A percentile compares a stretch with the other conserved stretches of the same genome.
Evolutionary conservation across 2,113 vertebrate species (phyloP).

Genomic region (Paratilapia polleni): DNA sequence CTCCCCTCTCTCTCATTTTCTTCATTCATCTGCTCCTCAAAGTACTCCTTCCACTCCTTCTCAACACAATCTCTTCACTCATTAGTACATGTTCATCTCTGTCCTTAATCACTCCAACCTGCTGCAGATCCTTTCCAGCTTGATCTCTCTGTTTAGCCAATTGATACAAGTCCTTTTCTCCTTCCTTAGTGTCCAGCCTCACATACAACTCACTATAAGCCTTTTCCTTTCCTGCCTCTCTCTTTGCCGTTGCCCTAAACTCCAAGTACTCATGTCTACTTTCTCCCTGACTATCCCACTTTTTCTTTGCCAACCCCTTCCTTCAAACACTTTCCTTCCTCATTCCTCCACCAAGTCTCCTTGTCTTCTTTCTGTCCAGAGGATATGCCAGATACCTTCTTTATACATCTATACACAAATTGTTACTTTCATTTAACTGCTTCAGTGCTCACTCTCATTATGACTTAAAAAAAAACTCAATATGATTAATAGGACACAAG

Average conservation of each 20-base stretch:
- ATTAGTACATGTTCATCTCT: neutral
- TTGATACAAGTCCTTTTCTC: neutral
- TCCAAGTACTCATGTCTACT: neutral
- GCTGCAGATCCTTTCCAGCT: neutral
- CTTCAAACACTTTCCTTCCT: neutral
- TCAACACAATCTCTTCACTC: too few species aligned
- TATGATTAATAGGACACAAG: too few species aligned
- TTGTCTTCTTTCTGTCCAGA: neutral
- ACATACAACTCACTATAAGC: neutral
- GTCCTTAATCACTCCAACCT: neutral
- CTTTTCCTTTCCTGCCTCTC: neutral
- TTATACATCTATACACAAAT: neutral
- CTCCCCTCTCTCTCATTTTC: neutral
- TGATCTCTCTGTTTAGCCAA: neutral
- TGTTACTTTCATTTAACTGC: neutral
- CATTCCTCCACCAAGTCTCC: neutral
- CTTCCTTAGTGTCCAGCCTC: neutral
- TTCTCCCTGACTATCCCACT: neutral
- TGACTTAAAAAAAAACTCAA: too few species aligned
- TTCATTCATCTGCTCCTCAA: neutral
- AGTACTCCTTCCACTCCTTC: neutral
- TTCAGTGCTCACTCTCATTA: too few species aligned
- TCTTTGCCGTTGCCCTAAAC: too few species aligned
- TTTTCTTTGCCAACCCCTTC: neutral
- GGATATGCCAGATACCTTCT: neutral